These are phyloP conservation scores for Zaprionus gabonicus DNA, from an alignment of 1,140 invertebrate species.

Conservation along the genomic window DNA sequence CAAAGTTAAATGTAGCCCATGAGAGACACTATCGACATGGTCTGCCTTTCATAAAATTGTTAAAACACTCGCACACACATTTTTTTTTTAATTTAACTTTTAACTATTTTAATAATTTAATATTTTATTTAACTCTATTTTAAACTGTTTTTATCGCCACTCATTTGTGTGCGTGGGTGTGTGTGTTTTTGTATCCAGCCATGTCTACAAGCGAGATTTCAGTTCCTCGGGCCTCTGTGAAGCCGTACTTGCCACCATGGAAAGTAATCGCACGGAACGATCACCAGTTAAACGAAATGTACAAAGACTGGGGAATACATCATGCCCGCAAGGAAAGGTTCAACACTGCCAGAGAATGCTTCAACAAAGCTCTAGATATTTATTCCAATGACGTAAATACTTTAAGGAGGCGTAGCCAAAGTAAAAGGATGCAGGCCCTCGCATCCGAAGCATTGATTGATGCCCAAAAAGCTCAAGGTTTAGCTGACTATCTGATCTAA, in stretches of 20 bases:
- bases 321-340: constrained; percentile 34
- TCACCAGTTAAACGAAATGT: constrained; percentile 45
- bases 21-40: not conserved
- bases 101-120: constrained; percentile 1
- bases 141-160: constrained; percentile 19
- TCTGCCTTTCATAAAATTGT: not conserved
- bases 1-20: not conserved
- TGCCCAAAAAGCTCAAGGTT: constrained; percentile 53
- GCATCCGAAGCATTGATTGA: constrained; percentile 59
- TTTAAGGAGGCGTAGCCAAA: constrained; percentile 47
- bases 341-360: constrained; percentile 33
- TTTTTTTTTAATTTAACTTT: constrained; percentile 27
- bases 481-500: not conserved
- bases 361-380: constrained; percentile 52
- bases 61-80: constrained; percentile 1
- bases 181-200: not conserved
- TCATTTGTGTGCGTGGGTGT: not conserved
- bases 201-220: not conserved
- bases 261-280: constrained; percentile 48
- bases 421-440: constrained; percentile 43
- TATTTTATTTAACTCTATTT: constrained; percentile 26
- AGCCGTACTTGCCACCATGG: constrained; percentile 54
- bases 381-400: constrained; percentile 14
- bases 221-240: constrained; percentile 6
- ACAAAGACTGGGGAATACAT: constrained; percentile 60